Base-by-base conservation (phyloP, 1,140 invertebrate genomes). In the Drosophila arizonae region DNA sequence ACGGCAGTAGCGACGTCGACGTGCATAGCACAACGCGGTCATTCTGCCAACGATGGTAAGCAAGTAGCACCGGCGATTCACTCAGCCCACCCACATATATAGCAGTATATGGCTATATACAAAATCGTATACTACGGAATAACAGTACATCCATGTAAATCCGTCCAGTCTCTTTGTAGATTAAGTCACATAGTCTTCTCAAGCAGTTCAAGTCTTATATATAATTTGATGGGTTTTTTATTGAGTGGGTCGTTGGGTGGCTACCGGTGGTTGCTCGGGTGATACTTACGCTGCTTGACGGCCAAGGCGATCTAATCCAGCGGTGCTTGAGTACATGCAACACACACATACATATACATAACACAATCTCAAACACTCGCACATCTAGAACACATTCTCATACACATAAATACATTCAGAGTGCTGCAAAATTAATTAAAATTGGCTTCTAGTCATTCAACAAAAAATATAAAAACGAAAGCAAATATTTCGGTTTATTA, bases 351-450 rank as follows among this genome's bases (percentile, higher is more conserved):
- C 67, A 43, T 70, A 69, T 39, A 60, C 67, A 43, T 70, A 69
- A 79, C 68, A 66, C 50, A 72, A 67, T 46, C 50, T 62, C 17
- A 56, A 15, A 13, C 26, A 30, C 50, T 21, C 36, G 60, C 52
- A 72, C 43, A 66, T 39, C 54, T 71, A 33, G 60, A 69, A 79
- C 68, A 62, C 45, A 72, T 68, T 46, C 50, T 62, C 28, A 63
- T 11, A 13, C 36, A 30, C 8, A 33, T 6, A 33, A 9, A 33
- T 6, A 52, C 26, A 66, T 21, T 54, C 57, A 17, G 17, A 11
- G 55, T 63, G 72, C 72, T 30, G 28, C 9, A 82, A 87, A 82
- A 86, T 73, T 87, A 82, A 87, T 82, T 36, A 79, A 73, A 87
- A 24, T 86, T 86, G 84, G 84, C 69, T 82, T 28, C 26, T 88